Percentiles rank a stretch among this genome's conserved stretches.
These are phyloP conservation scores for Anorthoa munda DNA, from an alignment of 2,888 invertebrate species.

Conservation along the genomic window DNA sequence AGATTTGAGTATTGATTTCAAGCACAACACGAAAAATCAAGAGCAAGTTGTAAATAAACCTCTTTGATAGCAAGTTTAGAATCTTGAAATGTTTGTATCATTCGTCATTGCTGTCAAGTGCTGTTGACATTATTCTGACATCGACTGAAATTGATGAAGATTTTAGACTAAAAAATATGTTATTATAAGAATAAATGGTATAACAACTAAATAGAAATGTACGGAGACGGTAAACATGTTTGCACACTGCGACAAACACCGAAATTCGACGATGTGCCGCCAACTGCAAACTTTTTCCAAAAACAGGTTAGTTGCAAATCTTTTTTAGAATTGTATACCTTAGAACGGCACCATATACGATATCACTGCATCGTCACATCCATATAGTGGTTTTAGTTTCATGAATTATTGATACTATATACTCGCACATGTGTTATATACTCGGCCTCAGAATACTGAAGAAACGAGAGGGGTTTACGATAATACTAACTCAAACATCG, in stretches of 20 bases:
- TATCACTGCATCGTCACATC: background rate
- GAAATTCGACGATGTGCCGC: constrained; percentile 67
- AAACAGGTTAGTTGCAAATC: constrained; percentile 43
- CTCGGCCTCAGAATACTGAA: background rate
- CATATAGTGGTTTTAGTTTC: background rate
- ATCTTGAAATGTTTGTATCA: background rate
- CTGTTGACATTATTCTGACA: constrained; percentile 13
- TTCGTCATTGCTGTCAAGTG: background rate
- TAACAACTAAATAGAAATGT: constrained; percentile 43
- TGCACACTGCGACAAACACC: constrained; percentile 73
- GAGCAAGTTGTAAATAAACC: background rate
- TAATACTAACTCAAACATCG: no score
- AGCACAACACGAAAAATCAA: no score
- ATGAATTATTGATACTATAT: no score
- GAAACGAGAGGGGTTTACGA: no score
- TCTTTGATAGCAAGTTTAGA: background rate
- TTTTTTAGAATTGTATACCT: background rate
- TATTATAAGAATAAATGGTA: background rate
- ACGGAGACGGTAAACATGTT: constrained; percentile 68
- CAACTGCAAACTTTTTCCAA: constrained; percentile 69
- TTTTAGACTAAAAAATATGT: background rate
- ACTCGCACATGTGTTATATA: background rate
- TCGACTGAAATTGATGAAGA: background rate
- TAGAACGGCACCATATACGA: background rate
- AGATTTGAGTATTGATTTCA: no score